A percentile compares a stretch with the other conserved stretches of the same genome.
Conservation (phyloP, 2,888 invertebrate genomes). For the Arrhopalites spinosus region DNA sequence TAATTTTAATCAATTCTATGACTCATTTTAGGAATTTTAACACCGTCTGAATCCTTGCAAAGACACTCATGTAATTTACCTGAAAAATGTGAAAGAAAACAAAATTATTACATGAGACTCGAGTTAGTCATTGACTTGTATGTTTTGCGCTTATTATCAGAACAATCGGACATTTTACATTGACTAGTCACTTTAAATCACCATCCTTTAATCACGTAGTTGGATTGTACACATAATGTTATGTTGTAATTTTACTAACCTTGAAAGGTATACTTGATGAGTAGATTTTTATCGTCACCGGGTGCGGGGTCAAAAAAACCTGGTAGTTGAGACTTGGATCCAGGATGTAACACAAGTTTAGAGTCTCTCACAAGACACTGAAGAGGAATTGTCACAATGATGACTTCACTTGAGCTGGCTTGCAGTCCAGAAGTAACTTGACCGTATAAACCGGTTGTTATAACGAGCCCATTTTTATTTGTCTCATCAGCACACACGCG, state of each 20-base stretch:
- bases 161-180: too few relatives aligned
- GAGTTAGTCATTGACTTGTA: too few relatives aligned
- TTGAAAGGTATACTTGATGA: constrained; percentile 83
- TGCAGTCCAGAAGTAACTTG: constrained; percentile 58
- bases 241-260: constrained; percentile 58
- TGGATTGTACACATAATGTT: too few relatives aligned
- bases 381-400: constrained; percentile 92
- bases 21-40: constrained; percentile 79
- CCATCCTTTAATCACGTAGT: too few relatives aligned
- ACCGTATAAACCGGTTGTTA: constrained; percentile 82
- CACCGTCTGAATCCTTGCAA: constrained; percentile 76
- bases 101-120: too few relatives aligned
- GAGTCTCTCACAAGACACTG: constrained; percentile 93
- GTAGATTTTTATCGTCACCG: constrained; percentile 86
- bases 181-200: too few relatives aligned
- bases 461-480: constrained; percentile 79
- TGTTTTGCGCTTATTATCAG: too few relatives aligned
- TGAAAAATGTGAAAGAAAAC: too few relatives aligned
- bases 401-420: constrained; percentile 63
- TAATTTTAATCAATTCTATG: constrained; percentile 59
- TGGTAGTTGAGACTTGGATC: constrained; percentile 84
- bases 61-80: constrained; percentile 76
- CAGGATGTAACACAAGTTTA: constrained; percentile 80
- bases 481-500: constrained; percentile 82
- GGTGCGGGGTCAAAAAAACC: constrained; percentile 96